Percentiles rank a stretch among this genome's conserved stretches.
These are phyloP conservation scores for Candoia aspera DNA, from an alignment of 2,113 vertebrate species.

Conservation along the genomic window DNA sequence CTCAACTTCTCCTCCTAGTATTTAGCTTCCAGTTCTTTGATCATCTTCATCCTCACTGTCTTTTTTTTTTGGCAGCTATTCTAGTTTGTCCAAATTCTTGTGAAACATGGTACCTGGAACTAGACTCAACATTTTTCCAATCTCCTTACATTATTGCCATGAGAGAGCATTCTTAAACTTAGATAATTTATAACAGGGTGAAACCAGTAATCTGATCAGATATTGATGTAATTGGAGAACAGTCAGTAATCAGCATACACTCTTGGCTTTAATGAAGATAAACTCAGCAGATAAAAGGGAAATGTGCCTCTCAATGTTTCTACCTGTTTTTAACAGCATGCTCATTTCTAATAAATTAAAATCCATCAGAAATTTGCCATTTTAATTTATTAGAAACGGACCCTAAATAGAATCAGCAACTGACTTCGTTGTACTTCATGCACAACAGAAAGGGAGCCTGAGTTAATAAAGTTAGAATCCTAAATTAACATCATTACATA, in stretches of 20 bases:
- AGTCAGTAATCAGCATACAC: background rate
- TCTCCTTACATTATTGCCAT: background rate
- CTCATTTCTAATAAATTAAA: background rate
- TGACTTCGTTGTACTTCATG: background rate
- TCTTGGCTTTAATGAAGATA: background rate
- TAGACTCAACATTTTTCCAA: background rate
- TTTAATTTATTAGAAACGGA: background rate
- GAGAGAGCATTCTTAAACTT: background rate
- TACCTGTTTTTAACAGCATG: background rate
- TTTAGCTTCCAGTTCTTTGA: background rate
- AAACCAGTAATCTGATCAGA: slow-evolving; percentile 12
- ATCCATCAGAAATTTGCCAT: background rate
- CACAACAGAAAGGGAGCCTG: background rate
- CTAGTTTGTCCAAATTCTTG: background rate
- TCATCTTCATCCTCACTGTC: background rate
- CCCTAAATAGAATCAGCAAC: background rate
- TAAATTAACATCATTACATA: slow-evolving; percentile 10
- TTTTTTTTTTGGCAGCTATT: background rate
- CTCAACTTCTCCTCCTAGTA: background rate
- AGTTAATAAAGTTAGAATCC: background rate
- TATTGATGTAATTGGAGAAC: background rate
- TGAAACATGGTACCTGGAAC: background rate
- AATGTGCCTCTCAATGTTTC: background rate
- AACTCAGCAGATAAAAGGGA: background rate
- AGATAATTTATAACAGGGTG: background rate